Evolutionary conservation across 2,797 vertebrate species (phyloP), one percentile per base, ranked within the genome.

Genomic region (Alectoris magna): DNA sequence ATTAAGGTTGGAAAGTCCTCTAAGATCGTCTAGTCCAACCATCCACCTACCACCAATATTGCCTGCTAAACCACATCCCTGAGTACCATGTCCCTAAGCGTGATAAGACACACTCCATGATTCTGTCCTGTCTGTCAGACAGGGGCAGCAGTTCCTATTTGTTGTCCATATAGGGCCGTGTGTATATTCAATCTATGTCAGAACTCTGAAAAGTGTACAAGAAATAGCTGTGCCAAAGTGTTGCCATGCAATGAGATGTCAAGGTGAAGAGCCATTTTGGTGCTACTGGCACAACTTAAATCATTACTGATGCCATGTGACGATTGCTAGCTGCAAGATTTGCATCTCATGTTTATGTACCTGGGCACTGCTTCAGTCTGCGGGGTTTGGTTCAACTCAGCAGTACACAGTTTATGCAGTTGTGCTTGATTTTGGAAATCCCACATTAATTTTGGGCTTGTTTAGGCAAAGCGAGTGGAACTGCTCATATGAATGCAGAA

Each of bases 181-280:
- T 3, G 4, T 31, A 41, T 2, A 41, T 2, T 36, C 34, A n/a
- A 21, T 22, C 43, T 36, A 6, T 0, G 0, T 29, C 59, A 60
- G 44, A 66, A 55, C 4, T 44, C 55, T 56, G 60, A 44, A 83
- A 41, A 8, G 11, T 0, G 0, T 38, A 16, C 38, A 48, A 71
- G 41, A 59, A 82, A 55, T 4, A 68, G 67, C 14, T 27, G 48
- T 63, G 58, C 53, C 43, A 5, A 59, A 62, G 46, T 26, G 41
- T 58, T 60, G 66, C 46, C 19, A 0, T 13, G 23, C 27, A 66
- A 39, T 11, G 13, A 51, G 76, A 44, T 6, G 7, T 18, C 46
- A 3, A 1, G 2, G 4, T 29, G 53, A 74, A 80, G 46, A 11
- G 41, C 27, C 46, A 15, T 36, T 56, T 44, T 53, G 36, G 14